Evolutionary conservation across 2,888 invertebrate genomes (phyloP), one percentile per base, ranked within the genome.

Genomic region (Cosmia pyralina): DNA sequence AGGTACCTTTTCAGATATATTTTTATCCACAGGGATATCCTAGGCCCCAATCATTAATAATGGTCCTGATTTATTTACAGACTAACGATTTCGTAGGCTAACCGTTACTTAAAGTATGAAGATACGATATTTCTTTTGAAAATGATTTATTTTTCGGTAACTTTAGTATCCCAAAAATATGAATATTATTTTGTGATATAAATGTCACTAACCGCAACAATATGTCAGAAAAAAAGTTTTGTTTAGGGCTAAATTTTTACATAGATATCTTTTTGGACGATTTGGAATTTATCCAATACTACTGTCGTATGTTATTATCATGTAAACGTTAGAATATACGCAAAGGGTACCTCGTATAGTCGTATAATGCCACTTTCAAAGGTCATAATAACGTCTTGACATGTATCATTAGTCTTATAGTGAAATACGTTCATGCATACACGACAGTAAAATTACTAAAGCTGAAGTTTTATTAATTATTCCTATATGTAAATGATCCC

Each of bases 21-120:
- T 67, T 50, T 38, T 52, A 62, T 69, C 77, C 77, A 68, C 77
- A 78, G 74, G 79, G 79, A 84, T 75, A 83, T 75, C 77, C 79
- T 78, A 72, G 70, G 77, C 73, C 77, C 83, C 82, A 46, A 71
- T 87, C 89, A 90, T 91, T 90, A 89, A 91, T 91, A 90, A 87
- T 79, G 84, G 57, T 8, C 83, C 75, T 88, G 90, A 91, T 90
- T 91, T 91, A 91, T 91, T 86, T 85, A 85, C 79, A 70, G 28
- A 4, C 79, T 84, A 87, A 87, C 85, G 85, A 89, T 89, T 88
- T 86, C 75, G 70, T 79, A 60, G 4, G 5, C 60, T 52, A 28
- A 69, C 82, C 87, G 89, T 90, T 75, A 34, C 84, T 88, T 87
- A 87, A 85, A 87, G 79, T 17, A 38, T n/a, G 75, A 72, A 87